phyloP scores from a whole-genome alignment of 2,888 invertebrate species.

The Gandaritis pyraliata region DNA sequence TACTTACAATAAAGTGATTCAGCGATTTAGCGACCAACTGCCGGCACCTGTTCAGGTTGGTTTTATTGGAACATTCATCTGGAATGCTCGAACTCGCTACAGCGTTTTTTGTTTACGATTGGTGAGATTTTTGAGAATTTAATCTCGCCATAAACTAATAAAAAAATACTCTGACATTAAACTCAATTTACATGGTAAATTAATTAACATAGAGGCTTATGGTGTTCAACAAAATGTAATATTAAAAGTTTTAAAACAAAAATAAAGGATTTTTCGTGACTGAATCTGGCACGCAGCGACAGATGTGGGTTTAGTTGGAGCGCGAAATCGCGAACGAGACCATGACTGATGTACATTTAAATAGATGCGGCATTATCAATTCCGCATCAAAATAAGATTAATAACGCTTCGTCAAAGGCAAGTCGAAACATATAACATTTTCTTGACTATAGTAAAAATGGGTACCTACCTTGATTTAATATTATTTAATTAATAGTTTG shows the following conservation, averaged over 20 bases:
- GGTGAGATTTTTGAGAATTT: conserved; percentile 5
- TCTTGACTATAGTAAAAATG: too few species aligned
- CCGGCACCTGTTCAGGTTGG: conserved; percentile 51
- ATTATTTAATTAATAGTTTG: too few species aligned
- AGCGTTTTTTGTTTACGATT: conserved; percentile 6
- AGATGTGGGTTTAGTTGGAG: conserved; percentile 69
- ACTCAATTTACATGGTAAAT: too few species aligned
- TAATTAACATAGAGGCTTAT: too few species aligned
- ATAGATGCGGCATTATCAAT: conserved; percentile 47
- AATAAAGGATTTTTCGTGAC: conserved; percentile 38
- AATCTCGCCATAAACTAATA: too few species aligned
- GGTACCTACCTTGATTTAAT: too few species aligned
- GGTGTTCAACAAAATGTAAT: too few species aligned
- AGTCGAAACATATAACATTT: too few species aligned
- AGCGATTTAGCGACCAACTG: background rate
- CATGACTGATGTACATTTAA: conserved; percentile 20
- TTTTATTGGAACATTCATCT: conserved; percentile 41
- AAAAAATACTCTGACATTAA: too few species aligned
- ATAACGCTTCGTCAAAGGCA: background rate
- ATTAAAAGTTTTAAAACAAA: conserved; percentile 40
- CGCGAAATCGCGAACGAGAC: conserved; percentile 63
- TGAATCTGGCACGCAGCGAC: conserved; percentile 54
- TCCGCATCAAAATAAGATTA: background rate
- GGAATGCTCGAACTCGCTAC: conserved; percentile 21
- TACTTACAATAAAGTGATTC: background rate